Conservation (phyloP, 1,140 invertebrate genomes). For the Drosophila pruinosa region DNA sequence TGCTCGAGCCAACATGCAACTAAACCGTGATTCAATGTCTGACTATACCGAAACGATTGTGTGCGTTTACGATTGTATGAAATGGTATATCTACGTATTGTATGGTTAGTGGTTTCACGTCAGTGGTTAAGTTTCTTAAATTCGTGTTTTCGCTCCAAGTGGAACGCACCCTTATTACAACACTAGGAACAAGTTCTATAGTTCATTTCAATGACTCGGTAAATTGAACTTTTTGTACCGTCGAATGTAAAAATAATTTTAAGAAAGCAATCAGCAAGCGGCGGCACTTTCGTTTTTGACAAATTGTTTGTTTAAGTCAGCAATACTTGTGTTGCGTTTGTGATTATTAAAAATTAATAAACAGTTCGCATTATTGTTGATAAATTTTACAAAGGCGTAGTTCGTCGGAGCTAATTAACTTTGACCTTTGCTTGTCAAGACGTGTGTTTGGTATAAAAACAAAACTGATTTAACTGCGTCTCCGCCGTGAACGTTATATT, state of each 20-base stretch:
- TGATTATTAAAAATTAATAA: neutral
- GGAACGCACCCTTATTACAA: too few species aligned
- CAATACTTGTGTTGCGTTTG: slow-evolving; percentile 32
- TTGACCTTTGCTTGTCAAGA: slow-evolving; percentile 13
- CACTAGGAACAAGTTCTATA: too few species aligned
- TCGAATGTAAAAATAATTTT: slow-evolving; percentile 35
- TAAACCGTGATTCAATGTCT: too few species aligned
- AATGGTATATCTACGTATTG: too few species aligned
- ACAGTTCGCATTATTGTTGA: slow-evolving; percentile 34
- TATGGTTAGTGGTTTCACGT: too few species aligned
- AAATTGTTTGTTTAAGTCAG: slow-evolving; percentile 63
- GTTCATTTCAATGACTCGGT: neutral
- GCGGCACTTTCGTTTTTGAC: slow-evolving; percentile 30
- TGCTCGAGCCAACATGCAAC: too few species aligned
- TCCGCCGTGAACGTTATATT: neutral
- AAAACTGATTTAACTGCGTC: slow-evolving; percentile 55
- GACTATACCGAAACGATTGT: too few species aligned
- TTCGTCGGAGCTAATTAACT: slow-evolving; percentile 55
- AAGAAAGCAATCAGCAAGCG: slow-evolving; percentile 32
- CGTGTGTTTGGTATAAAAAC: slow-evolving; percentile 63
- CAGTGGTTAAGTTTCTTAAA: too few species aligned
- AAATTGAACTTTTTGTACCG: neutral
- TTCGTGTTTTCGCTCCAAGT: too few species aligned
- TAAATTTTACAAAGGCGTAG: too few species aligned
- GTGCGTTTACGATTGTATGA: too few species aligned